A percentile compares a stretch with the other conserved stretches of the same genome.
Conservation (phyloP, 2,888 invertebrate genomes). For the Pandemis corylana region DNA sequence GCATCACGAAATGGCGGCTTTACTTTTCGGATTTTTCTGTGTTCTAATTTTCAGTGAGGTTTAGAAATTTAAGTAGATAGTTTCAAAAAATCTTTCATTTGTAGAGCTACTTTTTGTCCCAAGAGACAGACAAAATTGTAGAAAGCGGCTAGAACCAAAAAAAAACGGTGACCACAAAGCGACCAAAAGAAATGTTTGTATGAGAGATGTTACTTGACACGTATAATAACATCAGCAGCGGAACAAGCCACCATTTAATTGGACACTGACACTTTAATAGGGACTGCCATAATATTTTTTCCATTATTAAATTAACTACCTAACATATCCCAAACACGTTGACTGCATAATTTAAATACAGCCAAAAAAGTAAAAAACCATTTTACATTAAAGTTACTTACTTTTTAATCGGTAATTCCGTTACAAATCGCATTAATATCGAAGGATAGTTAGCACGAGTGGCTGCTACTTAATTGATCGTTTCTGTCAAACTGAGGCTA, state of each 20-base stretch:
- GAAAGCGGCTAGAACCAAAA: too few species aligned
- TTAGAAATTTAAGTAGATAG: too few species aligned
- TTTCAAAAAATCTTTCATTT: too few species aligned
- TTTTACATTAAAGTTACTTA: slow-evolving; percentile 6
- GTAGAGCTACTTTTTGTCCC: too few species aligned
- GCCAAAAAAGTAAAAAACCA: background rate
- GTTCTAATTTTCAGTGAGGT: too few species aligned
- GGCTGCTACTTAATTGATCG: background rate
- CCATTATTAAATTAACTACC: background rate
- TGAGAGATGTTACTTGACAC: background rate
- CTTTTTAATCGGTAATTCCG: slow-evolving; percentile 14
- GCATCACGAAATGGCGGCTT: too few species aligned
- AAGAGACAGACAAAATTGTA: too few species aligned
- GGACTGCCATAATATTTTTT: background rate
- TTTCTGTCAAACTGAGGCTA: background rate
- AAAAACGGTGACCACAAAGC: too few species aligned
- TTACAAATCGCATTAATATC: slow-evolving; percentile 7
- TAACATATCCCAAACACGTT: background rate
- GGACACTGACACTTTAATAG: background rate
- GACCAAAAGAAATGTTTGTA: too few species aligned
- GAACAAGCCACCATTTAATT: background rate
- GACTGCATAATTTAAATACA: background rate
- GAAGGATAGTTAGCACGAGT: background rate
- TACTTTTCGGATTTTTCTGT: too few species aligned
- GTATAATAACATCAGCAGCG: background rate